Percentiles rank a stretch among this genome's conserved stretches.
Evolutionary conservation across 2,888 invertebrate species (phyloP).

Genomic region (Alviniconcha strummeri): DNA sequence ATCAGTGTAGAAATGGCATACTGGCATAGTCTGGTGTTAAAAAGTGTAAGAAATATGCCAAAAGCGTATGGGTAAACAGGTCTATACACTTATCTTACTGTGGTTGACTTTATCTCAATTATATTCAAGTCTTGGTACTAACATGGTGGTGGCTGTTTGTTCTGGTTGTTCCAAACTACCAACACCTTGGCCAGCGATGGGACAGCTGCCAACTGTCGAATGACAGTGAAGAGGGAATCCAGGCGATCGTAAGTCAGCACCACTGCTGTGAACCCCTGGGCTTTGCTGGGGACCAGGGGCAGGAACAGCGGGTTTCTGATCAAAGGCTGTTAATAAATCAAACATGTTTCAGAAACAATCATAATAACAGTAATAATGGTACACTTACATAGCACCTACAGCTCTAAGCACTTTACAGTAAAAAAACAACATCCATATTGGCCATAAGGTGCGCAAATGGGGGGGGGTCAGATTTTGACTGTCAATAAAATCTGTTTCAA

Average conservation of each 20-base stretch:
- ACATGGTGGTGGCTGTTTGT: conserved; percentile 91
- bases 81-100: too few species aligned
- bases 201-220: conserved; percentile 88
- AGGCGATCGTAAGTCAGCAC: conserved; percentile 95
- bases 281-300: conserved; percentile 85
- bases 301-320: conserved; percentile 80
- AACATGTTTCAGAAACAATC: background rate
- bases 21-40: too few species aligned
- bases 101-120: too few species aligned
- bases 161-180: conserved; percentile 97
- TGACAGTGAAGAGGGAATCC: conserved; percentile 89
- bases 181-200: conserved; percentile 93
- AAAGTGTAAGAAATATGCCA: too few species aligned
- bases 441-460: too few species aligned
- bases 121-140: conserved; percentile 61
- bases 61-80: too few species aligned
- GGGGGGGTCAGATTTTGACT: too few species aligned
- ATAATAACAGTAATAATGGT: too few species aligned
- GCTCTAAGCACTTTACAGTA: background rate
- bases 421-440: background rate
- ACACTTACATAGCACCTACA: background rate
- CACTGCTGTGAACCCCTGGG: conserved; percentile 92
- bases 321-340: conserved; percentile 47
- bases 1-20: too few species aligned
- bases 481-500: too few species aligned